Percentiles rank a stretch among this genome's conserved stretches.
phyloP scores from a whole-genome alignment of 2,888 invertebrate genomes.

The Sminthurinus aureus region DNA sequence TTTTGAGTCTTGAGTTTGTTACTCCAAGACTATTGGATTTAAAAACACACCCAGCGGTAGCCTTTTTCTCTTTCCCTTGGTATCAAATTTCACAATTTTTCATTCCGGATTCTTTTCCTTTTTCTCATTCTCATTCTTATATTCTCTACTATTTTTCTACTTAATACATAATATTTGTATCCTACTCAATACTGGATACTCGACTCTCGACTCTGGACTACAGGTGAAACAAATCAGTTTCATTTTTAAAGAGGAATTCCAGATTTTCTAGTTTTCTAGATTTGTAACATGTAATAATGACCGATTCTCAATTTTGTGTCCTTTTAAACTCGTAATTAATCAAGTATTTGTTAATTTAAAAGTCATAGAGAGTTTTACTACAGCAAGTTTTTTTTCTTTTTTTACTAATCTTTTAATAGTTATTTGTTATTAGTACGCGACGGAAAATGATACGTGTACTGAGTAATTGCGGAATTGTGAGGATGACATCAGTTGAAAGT shows the following conservation, averaged over 20 bases:
- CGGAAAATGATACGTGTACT: neutral
- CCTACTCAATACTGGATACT: too few relatives aligned
- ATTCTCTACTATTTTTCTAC: neutral
- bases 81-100: neutral
- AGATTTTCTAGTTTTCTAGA: too few relatives aligned
- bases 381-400: too few relatives aligned
- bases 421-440: too few relatives aligned
- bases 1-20: neutral
- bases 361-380: too few relatives aligned
- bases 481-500: neutral
- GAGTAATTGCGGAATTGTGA: neutral
- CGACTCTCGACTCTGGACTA: neutral
- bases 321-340: too few relatives aligned
- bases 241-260: too few relatives aligned
- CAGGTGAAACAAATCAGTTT: neutral
- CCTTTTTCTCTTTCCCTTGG: neutral
- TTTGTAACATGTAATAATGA: too few relatives aligned
- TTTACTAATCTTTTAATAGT: too few relatives aligned
- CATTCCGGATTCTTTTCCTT: neutral
- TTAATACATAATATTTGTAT: neutral
- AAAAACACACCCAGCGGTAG: neutral
- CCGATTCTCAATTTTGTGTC: too few relatives aligned
- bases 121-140: neutral
- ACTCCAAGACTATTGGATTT: neutral
- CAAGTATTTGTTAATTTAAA: too few relatives aligned